Conservation (phyloP, 1,140 invertebrate species). For the Orchesella cincta region DNA sequence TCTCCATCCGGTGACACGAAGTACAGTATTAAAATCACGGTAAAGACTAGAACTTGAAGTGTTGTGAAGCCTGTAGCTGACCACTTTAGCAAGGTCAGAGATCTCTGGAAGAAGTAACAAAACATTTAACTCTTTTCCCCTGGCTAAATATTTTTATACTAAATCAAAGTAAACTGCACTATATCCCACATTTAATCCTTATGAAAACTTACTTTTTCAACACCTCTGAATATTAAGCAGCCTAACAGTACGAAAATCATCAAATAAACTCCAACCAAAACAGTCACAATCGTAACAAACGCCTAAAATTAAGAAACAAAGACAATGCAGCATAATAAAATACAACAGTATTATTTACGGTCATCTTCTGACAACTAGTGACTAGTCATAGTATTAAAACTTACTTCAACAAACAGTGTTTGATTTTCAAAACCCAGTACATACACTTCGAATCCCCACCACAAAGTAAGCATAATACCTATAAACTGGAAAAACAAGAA, state of each 20-base stretch:
- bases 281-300: not conserved
- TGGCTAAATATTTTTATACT: not conserved
- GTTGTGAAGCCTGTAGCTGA: constrained; percentile 13
- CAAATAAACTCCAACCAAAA: constrained; percentile 1
- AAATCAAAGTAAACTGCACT: not conserved
- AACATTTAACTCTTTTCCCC: not conserved
- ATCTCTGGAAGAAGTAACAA: not conserved
- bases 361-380: not conserved
- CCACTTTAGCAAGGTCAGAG: constrained; percentile 19
- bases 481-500: constrained; percentile 2
- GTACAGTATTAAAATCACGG: constrained; percentile 19
- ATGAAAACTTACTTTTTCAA: not conserved
- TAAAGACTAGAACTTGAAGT: constrained; percentile 30
- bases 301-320: constrained; percentile 13
- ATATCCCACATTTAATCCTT: not conserved
- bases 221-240: constrained; percentile 17
- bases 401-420: constrained; percentile 15
- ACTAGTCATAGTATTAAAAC: not conserved
- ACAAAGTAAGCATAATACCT: not conserved
- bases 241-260: constrained; percentile 9
- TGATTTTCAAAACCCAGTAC: not conserved
- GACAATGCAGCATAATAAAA: not conserved
- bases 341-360: not conserved
- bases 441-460: constrained; percentile 2
- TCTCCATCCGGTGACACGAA: constrained; percentile 19